phyloP scores from a whole-genome alignment of 1,140 invertebrate species.

The Drosophila kanapiae region DNA sequence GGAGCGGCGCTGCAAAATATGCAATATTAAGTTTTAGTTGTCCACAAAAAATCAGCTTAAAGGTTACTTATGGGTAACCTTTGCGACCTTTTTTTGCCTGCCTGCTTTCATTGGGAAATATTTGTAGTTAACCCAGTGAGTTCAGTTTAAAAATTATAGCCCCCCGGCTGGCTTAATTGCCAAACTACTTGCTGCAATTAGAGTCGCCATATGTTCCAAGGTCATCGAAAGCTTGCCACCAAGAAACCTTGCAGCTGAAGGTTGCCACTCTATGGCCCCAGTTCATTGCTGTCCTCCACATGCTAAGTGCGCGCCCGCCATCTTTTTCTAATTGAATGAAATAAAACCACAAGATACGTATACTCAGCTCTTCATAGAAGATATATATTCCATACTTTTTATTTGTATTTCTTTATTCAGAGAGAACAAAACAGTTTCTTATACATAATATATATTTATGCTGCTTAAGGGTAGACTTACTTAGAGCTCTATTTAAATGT shows the following conservation, averaged over 20 bases:
- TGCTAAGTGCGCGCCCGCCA: constrained; percentile 1
- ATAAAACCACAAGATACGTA: constrained; percentile 49
- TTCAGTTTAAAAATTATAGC: background rate
- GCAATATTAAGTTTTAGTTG: constrained; percentile 50
- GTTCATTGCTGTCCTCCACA: background rate
- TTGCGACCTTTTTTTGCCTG: no score
- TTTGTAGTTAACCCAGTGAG: background rate
- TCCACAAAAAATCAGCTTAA: background rate
- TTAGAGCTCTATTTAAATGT: constrained; percentile 17
- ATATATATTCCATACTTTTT: constrained; percentile 18
- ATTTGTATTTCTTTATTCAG: constrained; percentile 31
- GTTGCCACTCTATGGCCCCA: constrained; percentile 2
- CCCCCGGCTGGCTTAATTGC: constrained; percentile 1
- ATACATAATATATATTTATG: constrained; percentile 10
- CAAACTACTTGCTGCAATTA: constrained; percentile 12
- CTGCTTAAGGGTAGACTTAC: constrained; percentile 24
- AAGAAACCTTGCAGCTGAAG: constrained; percentile 15
- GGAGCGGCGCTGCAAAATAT: constrained; percentile 67
- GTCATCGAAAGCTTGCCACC: constrained; percentile 35
- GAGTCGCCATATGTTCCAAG: constrained; percentile 41
- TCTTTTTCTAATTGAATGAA: background rate
- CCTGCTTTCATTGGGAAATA: background rate
- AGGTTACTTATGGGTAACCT: background rate
- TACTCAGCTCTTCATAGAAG: constrained; percentile 27
- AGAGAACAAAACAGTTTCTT: constrained; percentile 4